Base-by-base conservation (phyloP, 2,888 invertebrate species). In the Chirona hameri region DNA sequence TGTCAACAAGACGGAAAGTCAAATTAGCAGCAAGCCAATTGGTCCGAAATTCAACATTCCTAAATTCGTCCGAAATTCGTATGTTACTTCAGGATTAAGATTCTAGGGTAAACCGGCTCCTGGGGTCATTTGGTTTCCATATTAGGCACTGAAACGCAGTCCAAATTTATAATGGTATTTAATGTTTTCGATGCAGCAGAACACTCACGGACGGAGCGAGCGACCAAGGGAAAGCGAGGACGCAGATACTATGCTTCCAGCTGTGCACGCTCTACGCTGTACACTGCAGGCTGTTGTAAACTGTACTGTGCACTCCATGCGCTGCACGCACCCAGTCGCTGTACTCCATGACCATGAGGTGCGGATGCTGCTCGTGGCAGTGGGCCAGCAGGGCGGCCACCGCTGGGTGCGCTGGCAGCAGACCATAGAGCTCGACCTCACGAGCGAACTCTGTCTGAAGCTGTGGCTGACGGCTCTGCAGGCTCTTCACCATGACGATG, bases 311-410 rank as follows among this genome's bases (percentile, higher is more conserved):
- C 27, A 52, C 2, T 21, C 46, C 5, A 24, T 4, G 21, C 5
- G 21, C 10, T 10, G 24, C 12, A 86, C 90, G 89, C 88, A 95
- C 95, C 76, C 76, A 97, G 87, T 98, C 97, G 5, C 96, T 96
- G 87, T 96, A 94, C 87, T 98, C 96, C 24, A 96, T 88, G 39
- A 98, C 91, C 91, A 97, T 92, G 86, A 93, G 95, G 87, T 95
- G 95, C 0, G 97, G 97, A 85, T 96, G 95, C 76, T 82, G 86
- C 83, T 88, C 89, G 60, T 87, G 91, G 87, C 96, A 96, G 15
- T 97, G 89, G 0, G 96, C 97, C 82, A 94, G 90, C 79, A 97
- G 88, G 69, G 92, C 92, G 0, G 92, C 93, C 0, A 98, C 91
- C 86, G 95, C 93, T 84, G 93, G 93, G 88, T 97, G 96, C 12